These are phyloP conservation scores for Drosophila takahashii DNA, from an alignment of 1,140 invertebrate species.

Conservation along the genomic window DNA sequence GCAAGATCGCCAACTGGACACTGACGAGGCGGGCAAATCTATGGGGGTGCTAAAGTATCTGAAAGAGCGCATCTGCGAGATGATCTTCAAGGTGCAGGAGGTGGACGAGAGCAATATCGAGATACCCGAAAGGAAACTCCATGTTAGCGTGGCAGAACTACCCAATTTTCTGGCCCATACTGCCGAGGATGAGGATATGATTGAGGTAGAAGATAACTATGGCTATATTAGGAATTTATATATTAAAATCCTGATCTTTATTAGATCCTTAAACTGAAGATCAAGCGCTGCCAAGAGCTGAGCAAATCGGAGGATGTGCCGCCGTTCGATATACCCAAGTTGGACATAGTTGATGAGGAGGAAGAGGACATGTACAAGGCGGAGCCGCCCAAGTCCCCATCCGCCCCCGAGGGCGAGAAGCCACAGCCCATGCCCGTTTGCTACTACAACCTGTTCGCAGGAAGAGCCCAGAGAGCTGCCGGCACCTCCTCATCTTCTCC, in stretches of 20 bases:
- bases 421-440: conserved; percentile 82
- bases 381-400: conserved; percentile 68
- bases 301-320: conserved; percentile 66
- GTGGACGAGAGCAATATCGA: conserved; percentile 81
- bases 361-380: conserved; percentile 54
- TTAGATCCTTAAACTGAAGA: conserved; percentile 76
- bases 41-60: conserved; percentile 86
- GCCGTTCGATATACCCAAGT: conserved; percentile 63
- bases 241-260: background rate
- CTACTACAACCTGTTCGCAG: conserved; percentile 82
- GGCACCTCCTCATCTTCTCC: conserved; percentile 80
- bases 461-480: conserved; percentile 71
- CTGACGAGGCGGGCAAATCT: conserved; percentile 84
- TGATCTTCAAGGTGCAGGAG: conserved; percentile 84
- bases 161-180: conserved; percentile 72
- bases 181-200: conserved; percentile 74
- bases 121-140: conserved; percentile 54
- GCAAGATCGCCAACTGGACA: conserved; percentile 84
- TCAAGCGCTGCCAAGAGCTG: conserved; percentile 75
- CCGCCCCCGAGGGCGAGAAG: conserved; percentile 72
- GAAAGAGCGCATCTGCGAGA: conserved; percentile 84
- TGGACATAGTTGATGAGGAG: conserved; percentile 72
- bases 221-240: background rate
- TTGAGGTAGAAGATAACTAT: conserved; percentile 52
- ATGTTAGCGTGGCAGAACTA: conserved; percentile 66